Percentiles rank a stretch among this genome's conserved stretches.
Conservation (phyloP, 2,888 invertebrate species). For the Bombyx huttoni region DNA sequence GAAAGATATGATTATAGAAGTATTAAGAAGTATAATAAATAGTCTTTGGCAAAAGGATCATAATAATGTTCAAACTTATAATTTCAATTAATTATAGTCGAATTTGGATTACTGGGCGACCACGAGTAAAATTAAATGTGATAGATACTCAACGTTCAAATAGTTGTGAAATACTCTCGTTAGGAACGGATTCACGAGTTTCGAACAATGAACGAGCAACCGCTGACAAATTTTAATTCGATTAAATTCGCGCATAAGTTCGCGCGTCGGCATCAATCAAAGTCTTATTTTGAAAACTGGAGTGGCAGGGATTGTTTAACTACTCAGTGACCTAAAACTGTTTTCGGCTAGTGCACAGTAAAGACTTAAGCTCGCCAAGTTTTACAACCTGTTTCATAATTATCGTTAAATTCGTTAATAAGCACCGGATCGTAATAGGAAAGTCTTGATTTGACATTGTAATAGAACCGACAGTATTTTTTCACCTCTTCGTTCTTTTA, state of each 20-base stretch:
- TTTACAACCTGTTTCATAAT: background rate
- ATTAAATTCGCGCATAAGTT: background rate
- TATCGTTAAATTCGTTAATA: background rate
- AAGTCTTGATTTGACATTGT: no score
- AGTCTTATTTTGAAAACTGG: background rate
- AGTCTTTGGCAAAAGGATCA: no score
- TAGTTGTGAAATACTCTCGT: background rate
- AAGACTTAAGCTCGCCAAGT: background rate
- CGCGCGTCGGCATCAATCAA: background rate
- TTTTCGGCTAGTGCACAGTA: background rate
- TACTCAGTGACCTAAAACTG: background rate
- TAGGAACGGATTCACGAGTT: background rate
- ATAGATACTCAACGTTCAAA: background rate
- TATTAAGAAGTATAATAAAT: no score
- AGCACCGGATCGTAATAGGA: background rate
- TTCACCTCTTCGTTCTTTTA: no score
- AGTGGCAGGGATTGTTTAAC: background rate
- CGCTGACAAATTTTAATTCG: background rate
- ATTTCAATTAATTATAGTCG: no score
- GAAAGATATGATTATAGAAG: no score
- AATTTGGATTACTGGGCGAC: no score
- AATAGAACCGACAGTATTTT: no score
- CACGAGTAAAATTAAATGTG: no score
- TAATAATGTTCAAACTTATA: no score
- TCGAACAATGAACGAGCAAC: background rate